These are phyloP conservation scores for Yponomeuta plumbellus DNA, from an alignment of 2,888 invertebrate species.

Conservation along the genomic window DNA sequence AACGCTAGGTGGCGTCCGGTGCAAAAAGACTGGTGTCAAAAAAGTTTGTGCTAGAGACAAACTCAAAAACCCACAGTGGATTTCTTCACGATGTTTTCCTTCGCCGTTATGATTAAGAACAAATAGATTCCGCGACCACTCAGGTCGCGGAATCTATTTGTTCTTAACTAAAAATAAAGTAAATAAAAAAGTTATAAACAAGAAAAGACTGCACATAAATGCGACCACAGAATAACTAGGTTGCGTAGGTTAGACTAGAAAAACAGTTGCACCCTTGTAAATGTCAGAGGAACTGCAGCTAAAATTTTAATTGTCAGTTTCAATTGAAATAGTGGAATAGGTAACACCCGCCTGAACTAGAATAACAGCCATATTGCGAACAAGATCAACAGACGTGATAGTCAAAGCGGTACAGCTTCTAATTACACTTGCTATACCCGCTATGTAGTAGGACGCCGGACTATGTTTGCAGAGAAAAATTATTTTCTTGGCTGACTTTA, in stretches of 20 bases:
- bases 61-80: too few relatives aligned
- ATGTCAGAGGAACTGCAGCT: not conserved
- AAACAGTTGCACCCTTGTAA: not conserved
- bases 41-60: not conserved
- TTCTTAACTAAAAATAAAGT: not conserved
- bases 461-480: too few relatives aligned
- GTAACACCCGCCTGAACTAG: not conserved
- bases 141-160: too few relatives aligned
- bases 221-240: not conserved
- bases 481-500: too few relatives aligned
- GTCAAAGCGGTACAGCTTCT: not conserved
- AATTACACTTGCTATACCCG: too few relatives aligned
- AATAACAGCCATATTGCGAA: not conserved
- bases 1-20: constrained; percentile 23
- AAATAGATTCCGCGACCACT: too few relatives aligned
- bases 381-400: not conserved
- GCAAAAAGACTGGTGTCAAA: not conserved
- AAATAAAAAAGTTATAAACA: not conserved
- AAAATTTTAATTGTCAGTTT: not conserved
- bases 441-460: too few relatives aligned
- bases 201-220: not conserved
- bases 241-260: not conserved
- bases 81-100: too few relatives aligned
- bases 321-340: not conserved
- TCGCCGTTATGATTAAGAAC: too few relatives aligned